Base-by-base conservation (phyloP, 2,888 invertebrate species). In the Plagodis dolabraria region DNA sequence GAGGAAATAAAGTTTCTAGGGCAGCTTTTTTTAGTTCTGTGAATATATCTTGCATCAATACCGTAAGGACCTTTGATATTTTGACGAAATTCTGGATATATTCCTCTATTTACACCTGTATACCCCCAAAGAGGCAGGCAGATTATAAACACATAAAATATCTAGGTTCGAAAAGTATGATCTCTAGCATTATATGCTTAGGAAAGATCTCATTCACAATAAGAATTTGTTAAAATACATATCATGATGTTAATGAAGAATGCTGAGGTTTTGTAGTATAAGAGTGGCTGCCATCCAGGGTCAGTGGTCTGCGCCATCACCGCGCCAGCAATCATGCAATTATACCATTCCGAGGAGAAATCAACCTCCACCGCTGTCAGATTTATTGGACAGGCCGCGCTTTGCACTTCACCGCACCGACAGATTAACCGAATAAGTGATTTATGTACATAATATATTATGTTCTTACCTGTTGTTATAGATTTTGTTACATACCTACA, bases 301-400 rank as follows among this genome's bases (percentile, higher is more conserved):
- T 34, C 46, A 35, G 6, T 47, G 47, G 7, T 6, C 34, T n/a
- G 10, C 10, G 10, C 22, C 33, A n/a, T 35, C 33, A 10, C 22
- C 45, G 33, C 11, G 33, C 38, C n/a, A 22, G 44, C 35, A 36
- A 45, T 44, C 44, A 22, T 36, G 44, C n/a, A 35, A 44, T 51
- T 44, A 51, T 44, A 33, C 33, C 50, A 12, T 50, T 42, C 43
- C 34, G 33, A 6, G 7, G 50, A 34, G 42, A 33, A 33, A 43
- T 9, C 43, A 33, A 7, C 42, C 50, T 6, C 34, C 34, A 11
- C 43, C 9, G 33, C 44, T 40, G 12, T 38, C 38, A 38, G 48
- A 46, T 56, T 56, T 51, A 57, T 57, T 47, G 50, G n/a, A 50
- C 46, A 11, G 34, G 45, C 33, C 36, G 33, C 10, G 43, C 35